Percentiles rank a stretch among this genome's conserved stretches.
phyloP scores from a whole-genome alignment of 2,888 invertebrate species.

The Therioaphis trifolii region DNA sequence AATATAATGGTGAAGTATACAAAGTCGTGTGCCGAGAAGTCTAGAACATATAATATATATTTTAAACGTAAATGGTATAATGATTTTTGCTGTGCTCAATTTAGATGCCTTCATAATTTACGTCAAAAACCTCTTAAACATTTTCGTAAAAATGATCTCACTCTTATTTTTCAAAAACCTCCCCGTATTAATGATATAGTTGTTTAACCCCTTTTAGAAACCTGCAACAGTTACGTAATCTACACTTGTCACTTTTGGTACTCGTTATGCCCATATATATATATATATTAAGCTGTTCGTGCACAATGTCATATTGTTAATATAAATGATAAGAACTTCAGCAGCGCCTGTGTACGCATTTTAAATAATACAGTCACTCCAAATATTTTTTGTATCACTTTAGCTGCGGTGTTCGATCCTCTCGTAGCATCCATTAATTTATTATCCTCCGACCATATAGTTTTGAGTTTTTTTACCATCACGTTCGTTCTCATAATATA shows the following conservation, averaged over 20 bases:
- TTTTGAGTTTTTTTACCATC: background rate
- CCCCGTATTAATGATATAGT: too few species aligned
- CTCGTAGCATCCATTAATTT: slow-evolving; percentile 3
- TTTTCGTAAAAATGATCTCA: background rate
- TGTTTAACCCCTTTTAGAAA: background rate
- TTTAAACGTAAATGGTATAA: background rate
- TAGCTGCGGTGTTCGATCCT: background rate
- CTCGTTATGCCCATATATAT: background rate
- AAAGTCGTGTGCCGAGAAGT: background rate
- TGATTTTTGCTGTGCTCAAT: too few species aligned
- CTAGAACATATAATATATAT: background rate
- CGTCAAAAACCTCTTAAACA: slow-evolving; percentile 39
- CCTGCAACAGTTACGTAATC: background rate
- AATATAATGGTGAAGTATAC: too few species aligned
- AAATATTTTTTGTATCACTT: background rate
- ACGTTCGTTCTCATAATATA: background rate
- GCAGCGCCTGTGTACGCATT: background rate
- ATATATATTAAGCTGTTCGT: too few species aligned
- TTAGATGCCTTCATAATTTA: too few species aligned
- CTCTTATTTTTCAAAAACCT: background rate
- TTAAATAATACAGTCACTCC: slow-evolving; percentile 27
- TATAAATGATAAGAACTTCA: slow-evolving; percentile 4
- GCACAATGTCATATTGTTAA: background rate
- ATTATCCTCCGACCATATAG: slow-evolving; percentile 30
- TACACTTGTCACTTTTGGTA: background rate